Conservation (phyloP, 2,113 vertebrate genomes). For the Speoplatyrhinus poulsoni region DNA sequence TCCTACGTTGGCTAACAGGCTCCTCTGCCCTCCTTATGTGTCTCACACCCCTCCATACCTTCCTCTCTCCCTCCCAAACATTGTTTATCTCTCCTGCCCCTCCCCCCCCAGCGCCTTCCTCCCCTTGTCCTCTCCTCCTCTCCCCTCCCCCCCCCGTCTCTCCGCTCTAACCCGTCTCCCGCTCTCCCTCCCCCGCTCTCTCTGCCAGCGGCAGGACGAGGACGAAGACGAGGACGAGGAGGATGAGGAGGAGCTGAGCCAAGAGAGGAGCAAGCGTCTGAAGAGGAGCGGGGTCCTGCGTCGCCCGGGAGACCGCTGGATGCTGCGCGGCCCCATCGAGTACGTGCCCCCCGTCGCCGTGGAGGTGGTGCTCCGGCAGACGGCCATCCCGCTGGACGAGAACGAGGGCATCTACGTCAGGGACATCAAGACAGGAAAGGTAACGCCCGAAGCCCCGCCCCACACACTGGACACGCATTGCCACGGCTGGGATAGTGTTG, state of each 20-base stretch:
- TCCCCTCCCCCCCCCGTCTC: neutral
- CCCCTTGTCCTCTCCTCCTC: neutral
- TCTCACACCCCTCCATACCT: conserved; percentile 3
- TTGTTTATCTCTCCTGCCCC: neutral
- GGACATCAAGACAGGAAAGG: conserved; percentile 88
- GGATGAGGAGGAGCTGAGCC: conserved; percentile 47
- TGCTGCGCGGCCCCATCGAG: conserved; percentile 87
- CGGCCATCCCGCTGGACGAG: conserved; percentile 85
- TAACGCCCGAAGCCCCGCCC: conserved; percentile 30
- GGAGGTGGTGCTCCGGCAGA: conserved; percentile 78
- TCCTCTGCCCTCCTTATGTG: neutral
- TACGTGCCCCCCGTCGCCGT: conserved; percentile 84
- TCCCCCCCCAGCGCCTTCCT: neutral
- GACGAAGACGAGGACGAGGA: conserved; percentile 30
- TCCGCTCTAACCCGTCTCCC: conserved; percentile 61
- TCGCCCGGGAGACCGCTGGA: conserved; percentile 87
- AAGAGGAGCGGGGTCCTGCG: conserved; percentile 38
- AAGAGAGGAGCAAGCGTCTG: conserved; percentile 7
- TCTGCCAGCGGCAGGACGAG: conserved; percentile 47
- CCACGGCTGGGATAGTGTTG: too few species aligned
- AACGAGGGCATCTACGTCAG: conserved; percentile 90
- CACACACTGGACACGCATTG: too few species aligned
- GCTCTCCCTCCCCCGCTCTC: conserved; percentile 47
- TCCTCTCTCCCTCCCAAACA: neutral
- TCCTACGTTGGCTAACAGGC: conserved; percentile 15